These are phyloP conservation scores for Columba livia DNA, from an alignment of 2,113 vertebrate species.

Conservation along the genomic window DNA sequence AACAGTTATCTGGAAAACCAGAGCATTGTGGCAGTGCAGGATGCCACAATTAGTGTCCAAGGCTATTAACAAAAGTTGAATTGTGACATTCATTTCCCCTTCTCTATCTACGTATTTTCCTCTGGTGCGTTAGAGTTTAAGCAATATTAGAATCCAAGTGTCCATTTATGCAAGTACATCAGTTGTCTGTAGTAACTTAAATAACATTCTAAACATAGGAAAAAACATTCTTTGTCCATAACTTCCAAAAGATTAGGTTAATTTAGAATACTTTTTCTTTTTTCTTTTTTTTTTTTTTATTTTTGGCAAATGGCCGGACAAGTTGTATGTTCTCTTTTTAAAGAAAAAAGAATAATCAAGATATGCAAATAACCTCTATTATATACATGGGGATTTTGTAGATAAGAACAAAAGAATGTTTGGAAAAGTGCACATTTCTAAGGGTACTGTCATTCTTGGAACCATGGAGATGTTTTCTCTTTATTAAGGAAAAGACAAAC, in stretches of 20 bases:
- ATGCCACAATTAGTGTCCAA: not conserved
- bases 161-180: not conserved
- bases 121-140: not conserved
- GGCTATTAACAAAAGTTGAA: not conserved
- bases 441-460: not conserved
- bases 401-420: not conserved
- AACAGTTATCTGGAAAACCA: not conserved
- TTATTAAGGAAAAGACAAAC: not conserved
- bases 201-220: not conserved
- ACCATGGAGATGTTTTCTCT: not conserved
- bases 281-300: not conserved
- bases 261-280: not conserved
- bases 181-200: not conserved
- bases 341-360: not conserved
- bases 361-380: conserved; percentile 2
- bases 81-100: not conserved
- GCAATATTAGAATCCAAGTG: not conserved
- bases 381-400: not conserved
- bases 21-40: not conserved
- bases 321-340: not conserved
- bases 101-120: not conserved
- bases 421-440: not conserved
- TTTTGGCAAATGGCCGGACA: not conserved
- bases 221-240: not conserved
- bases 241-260: not conserved